A percentile compares a stretch with the other conserved stretches of the same genome.
Conservation (phyloP, 2,888 invertebrate species). For the Stegophylla sp. region DNA sequence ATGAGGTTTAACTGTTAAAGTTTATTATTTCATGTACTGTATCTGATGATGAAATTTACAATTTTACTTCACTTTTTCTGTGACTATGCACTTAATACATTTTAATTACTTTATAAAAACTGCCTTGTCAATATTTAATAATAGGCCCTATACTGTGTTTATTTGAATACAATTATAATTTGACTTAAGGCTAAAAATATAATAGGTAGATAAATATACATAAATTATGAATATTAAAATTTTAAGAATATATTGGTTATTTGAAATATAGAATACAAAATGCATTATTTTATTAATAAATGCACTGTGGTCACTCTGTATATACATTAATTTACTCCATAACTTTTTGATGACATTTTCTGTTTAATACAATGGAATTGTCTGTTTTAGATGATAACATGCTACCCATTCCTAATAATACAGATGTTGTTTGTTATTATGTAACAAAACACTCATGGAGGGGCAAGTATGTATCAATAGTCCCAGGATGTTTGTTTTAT, state of each 20-base stretch:
- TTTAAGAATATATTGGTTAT: neutral
- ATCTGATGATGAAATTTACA: no score
- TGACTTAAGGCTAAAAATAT: no score
- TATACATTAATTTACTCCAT: neutral
- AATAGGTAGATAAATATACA: no score
- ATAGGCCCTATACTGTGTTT: no score
- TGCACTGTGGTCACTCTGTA: neutral
- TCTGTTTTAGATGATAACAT: constrained; percentile 60
- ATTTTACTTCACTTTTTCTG: no score
- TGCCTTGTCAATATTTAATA: no score
- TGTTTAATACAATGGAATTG: constrained; percentile 33
- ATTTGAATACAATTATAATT: no score
- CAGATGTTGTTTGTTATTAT: constrained; percentile 92
- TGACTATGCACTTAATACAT: no score
- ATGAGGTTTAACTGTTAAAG: no score
- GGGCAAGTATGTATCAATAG: constrained; percentile 77
- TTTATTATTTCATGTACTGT: no score
- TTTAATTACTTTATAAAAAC: no score
- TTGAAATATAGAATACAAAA: neutral
- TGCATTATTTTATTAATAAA: neutral
- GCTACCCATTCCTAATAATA: constrained; percentile 62
- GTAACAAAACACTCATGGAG: constrained; percentile 99
- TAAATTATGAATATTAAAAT: neutral
- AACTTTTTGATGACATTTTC: constrained; percentile 15
- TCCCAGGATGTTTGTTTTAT: constrained; percentile 51